Evolutionary conservation across 1,140 invertebrate species (phyloP).

Genomic region (Diachasmimorpha longicaudata): DNA sequence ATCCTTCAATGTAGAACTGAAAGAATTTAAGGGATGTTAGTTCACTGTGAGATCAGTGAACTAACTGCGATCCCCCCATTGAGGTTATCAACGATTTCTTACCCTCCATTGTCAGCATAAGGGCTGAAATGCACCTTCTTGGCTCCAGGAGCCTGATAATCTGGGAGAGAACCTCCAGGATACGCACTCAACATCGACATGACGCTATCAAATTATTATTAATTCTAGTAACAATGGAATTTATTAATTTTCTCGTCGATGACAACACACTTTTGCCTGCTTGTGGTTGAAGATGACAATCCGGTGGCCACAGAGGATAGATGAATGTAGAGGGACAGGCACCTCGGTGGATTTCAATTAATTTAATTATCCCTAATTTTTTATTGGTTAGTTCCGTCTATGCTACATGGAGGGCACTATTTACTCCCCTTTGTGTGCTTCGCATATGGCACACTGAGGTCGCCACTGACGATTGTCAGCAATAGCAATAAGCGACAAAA

Average conservation of each 20-base stretch:
- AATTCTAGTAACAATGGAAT: neutral
- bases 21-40: no score
- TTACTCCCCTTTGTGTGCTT: no score
- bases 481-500: neutral
- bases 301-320: no score
- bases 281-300: neutral
- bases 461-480: no score
- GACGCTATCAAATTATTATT: neutral
- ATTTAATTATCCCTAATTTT: no score
- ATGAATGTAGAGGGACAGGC: no score
- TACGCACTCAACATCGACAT: constrained; percentile 43
- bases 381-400: no score
- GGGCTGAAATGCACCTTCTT: constrained; percentile 73
- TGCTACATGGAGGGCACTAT: no score
- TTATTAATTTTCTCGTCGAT: neutral
- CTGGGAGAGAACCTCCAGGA: constrained; percentile 63
- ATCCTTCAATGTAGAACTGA: neutral
- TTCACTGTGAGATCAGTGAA: no score
- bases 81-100: constrained; percentile 34
- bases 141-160: constrained; percentile 69
- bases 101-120: constrained; percentile 81
- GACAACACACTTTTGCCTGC: constrained; percentile 24
- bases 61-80: no score
- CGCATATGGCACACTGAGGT: no score
- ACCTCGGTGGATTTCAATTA: no score